Evolutionary conservation across 2,888 invertebrate species (phyloP), one percentile per base, ranked within the genome.

Genomic region (Amiota minor): DNA sequence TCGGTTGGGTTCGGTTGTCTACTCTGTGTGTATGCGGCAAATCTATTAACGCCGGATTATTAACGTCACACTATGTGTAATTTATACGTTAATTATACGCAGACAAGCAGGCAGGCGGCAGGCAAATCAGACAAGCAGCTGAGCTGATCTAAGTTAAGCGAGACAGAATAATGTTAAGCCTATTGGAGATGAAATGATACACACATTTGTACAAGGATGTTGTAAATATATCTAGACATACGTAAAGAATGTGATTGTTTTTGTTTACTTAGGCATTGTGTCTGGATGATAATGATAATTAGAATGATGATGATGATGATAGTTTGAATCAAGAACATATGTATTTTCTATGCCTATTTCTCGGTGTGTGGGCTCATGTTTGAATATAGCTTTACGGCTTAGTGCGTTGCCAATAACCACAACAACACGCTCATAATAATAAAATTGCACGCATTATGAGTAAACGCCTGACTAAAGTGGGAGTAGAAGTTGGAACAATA

Each of bases 1-100:
- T 23, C 6, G 6, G 35, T 35, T 35, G 2, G 35, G 35, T 35
- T 35, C 35, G 35, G 35, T 35, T 35, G 35, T 35, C 35, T 35
- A 8, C 35, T 35, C 35, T 35, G 35, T 35, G 35, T 10, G 12
- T 10, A 72, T 76, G 72, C 74, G 80, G 68, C 78, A 80, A 83
- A 80, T 83, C 83, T 83, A 83, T 85, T 85, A 85, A 85, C 85
- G 84, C 82, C 79, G 82, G 78, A 83, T 85, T 83, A 83, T 83
- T 84, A 83, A 83, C 84, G 85, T 83, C 85, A 78, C 85, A 85
- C 82, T 79, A 81, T 83, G 74, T 76, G 83, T 83, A 85, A 83
- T 83, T 83, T 83, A 85, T 85, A 79, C 78, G 85, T 82, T 85
- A 85, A 85, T 85, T 85, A 82, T 83, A 76, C 82, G 75, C 69